Percentiles rank a stretch among this genome's conserved stretches.
phyloP scores from a whole-genome alignment of 2,888 invertebrate species.

The Endomychus coccineus region DNA sequence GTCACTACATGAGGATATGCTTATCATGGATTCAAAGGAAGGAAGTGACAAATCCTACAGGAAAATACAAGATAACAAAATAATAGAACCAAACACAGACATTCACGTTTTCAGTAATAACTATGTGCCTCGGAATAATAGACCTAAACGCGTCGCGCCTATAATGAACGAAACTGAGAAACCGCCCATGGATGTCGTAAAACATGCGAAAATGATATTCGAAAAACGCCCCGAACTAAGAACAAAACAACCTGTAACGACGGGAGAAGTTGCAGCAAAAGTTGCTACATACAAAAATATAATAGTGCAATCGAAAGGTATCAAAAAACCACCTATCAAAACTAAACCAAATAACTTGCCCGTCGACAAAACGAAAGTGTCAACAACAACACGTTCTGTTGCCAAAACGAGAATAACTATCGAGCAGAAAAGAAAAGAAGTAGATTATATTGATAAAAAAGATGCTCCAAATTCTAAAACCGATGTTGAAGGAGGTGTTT shows the following conservation, averaged over 20 bases:
- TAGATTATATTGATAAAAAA: conserved; percentile 25
- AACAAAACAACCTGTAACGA: conserved; percentile 47
- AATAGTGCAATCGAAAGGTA: conserved; percentile 47
- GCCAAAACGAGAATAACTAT: conserved; percentile 6
- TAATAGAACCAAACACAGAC: conserved; percentile 13
- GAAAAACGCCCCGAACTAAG: conserved; percentile 58
- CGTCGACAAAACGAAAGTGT: conserved; percentile 32
- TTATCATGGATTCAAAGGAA: conserved; percentile 39
- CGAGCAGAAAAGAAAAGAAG: neutral
- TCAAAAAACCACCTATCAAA: conserved; percentile 41
- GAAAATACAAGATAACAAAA: conserved; percentile 24
- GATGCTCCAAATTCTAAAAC: conserved; percentile 2
- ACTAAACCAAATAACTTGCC: conserved; percentile 43
- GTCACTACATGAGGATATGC: conserved; percentile 46
- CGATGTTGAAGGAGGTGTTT: neutral
- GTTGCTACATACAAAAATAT: conserved; percentile 58
- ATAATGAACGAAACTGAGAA: conserved; percentile 67
- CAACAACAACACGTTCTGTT: conserved; percentile 13
- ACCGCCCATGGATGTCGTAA: conserved; percentile 85
- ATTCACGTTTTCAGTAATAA: conserved; percentile 13
- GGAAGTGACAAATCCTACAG: conserved; percentile 27
- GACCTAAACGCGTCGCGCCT: conserved; percentile 55
- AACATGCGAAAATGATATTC: conserved; percentile 76
- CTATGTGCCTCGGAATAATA: conserved; percentile 37
- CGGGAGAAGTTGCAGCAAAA: conserved; percentile 57